Evolutionary conservation across 1,140 invertebrate genomes (phyloP), one percentile per base, ranked within the genome.

Genomic region (Drosophila paulistorum): DNA sequence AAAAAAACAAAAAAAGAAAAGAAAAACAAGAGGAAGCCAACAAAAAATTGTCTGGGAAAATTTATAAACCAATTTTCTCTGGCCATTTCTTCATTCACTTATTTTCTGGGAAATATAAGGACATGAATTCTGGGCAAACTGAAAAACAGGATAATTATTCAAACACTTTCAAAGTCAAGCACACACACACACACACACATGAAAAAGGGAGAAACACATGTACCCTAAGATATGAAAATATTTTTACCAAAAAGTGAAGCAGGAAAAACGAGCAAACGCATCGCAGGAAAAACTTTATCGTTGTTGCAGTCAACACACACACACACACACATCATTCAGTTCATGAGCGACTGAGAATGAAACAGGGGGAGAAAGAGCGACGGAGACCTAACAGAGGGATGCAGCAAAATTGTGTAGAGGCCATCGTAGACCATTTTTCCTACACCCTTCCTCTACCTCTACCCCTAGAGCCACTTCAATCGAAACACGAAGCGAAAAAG

Each of bases 81-180:
- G 45, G 17, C 20, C 45, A 48, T 48, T 48, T 3, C 7, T 48
- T 48, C 45, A 20, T 48, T 20, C 9, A 20, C n/a, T 45, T 11
- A 23, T 51, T 23, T 51, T 51, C 45, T 14, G 2, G 20, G 45
- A 51, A 51, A 51, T 51, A 23, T 20, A 51, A 23, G 45, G 45
- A 20, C 20, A 1, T 20, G 45, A 51, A 51, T 51, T 51, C 35
- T 26, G 11, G 55, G 42, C 39, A 41, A 23, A 55, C 30, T 30
- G 57, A 61, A 83, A 86, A 80, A 84, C 77, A 68, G 77, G 65
- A 90, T 90, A 89, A 89, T 89, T 89, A 81, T 89, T 87, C 84
- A 87, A 87, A 87, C 85, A 84, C 77, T 89, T 90, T 84, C 77
- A 75, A 81, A 89, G 77, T 89, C 84, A 89, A 59, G 76, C 54